Conservation (phyloP, 2,888 invertebrate genomes). For the Holacanthella duospinosa region DNA sequence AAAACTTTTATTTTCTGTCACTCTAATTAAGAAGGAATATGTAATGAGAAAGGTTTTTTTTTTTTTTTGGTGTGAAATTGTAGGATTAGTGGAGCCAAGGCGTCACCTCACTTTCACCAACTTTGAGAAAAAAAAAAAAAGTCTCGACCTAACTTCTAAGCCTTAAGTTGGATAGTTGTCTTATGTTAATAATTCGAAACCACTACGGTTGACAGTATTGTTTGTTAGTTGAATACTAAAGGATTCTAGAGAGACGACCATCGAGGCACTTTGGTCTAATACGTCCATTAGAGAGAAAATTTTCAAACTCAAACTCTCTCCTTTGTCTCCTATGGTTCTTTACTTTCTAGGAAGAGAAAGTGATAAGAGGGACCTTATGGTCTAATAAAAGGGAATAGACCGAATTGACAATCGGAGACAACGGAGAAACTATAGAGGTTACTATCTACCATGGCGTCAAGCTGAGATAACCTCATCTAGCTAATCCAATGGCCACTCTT, state of each 20-base stretch:
- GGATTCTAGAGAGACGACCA: no score
- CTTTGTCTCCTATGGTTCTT: background rate
- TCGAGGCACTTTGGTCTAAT: conserved; percentile 6
- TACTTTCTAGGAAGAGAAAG: background rate
- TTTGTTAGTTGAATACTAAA: background rate
- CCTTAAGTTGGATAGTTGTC: background rate
- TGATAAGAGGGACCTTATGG: background rate
- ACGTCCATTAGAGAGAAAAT: background rate
- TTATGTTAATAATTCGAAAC: background rate
- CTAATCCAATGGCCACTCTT: background rate
- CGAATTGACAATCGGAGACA: background rate
- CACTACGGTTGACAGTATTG: no score
- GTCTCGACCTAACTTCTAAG: no score
- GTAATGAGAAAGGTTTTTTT: background rate
- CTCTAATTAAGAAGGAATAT: background rate
- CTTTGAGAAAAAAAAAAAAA: no score
- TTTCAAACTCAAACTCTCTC: background rate
- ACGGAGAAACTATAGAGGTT: background rate
- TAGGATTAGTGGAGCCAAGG: background rate
- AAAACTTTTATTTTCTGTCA: no score
- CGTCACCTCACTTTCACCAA: background rate
- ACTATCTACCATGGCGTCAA: background rate
- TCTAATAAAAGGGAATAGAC: background rate
- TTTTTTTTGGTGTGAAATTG: no score
- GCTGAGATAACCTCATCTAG: background rate